Evolutionary conservation across 2,888 invertebrate species (phyloP), one percentile per base, ranked within the genome.

Genomic region (Hemistola chrysoprasaria): DNA sequence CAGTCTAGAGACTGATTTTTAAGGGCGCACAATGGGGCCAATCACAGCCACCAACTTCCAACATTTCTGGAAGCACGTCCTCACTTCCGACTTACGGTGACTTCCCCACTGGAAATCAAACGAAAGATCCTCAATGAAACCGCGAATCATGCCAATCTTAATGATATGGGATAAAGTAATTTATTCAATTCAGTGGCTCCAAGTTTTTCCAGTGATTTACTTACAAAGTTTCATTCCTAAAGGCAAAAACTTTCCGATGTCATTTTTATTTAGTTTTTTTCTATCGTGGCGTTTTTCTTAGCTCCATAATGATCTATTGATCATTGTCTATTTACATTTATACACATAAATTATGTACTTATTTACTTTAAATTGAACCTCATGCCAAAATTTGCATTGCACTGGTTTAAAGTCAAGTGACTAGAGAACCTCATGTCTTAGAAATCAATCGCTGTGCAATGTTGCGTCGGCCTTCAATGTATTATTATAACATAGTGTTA

Each of bases 21-120:
- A 78, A 82, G 50, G 68, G 62, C 62, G 68, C 62, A 86, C 86
- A 86, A 87, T 85, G 67, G 77, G 66, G 73, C 77, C 86, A 87
- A 87, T 87, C 86, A 87, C 67, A 72, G 61, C 54, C 54, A 62
- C 68, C 69, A 78, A 82, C 71, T 80, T 73, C 65, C 65, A 62
- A 71, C 73, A 72, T 73, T 78, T 72, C 74, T 68, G 50, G 62
- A 71, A 62, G 74, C 86, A 85, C 83, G 85, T 85, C 67, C 59
- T 49, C 60, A 70, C 77, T 71, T 75, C 73, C 75, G 71, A 76
- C 66, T 76, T 68, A 55, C 61, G 62, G 62, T 63, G 64, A 70
- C 71, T 70, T 67, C 62, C 56, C 51, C 43, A 53, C 56, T 57
- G 41, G 48, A 58, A 63, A 60, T 59, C 66, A 50, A 50, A 50